Evolutionary conservation across 2,888 invertebrate genomes (phyloP), one percentile per base, ranked within the genome.

Genomic region (Colletes collaris): DNA sequence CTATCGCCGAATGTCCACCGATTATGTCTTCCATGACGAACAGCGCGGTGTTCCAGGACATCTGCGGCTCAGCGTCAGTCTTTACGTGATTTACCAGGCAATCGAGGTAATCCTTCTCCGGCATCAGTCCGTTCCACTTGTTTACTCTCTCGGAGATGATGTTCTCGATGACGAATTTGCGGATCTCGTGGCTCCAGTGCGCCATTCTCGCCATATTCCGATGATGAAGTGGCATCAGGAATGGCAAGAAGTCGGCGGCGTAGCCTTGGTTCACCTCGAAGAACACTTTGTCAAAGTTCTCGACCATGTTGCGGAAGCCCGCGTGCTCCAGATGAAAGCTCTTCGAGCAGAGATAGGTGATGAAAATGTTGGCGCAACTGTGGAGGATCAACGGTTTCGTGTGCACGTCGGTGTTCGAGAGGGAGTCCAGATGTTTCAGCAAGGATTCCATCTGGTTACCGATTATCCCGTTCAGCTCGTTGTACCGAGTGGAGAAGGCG

Each of bases 211-310:
- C 90, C 86, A 95, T 91, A 80, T 95, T 94, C 2, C 92, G 89
- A 7, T 89, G 87, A 82, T 95, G 94, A 1, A 95, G 90, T 0
- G 95, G 95, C 88, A 94, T 91, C n/a, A 96, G 87, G 87, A 94
- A 94, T 0, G 96, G 96, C 64, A 96, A 91, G 82, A 96, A 96
- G 87, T 96, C 96, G 0, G 95, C 95, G 0, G 95, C 95, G 89
- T 95, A 95, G 1, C 95, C 95, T 90, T 95, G 95, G 90, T 96
- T 96, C 7, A 96, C 95, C 89, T 96, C 95, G 91, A 94, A 95
- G 90, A 96, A 96, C 60, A 96, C 94, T 53, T 94, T 94, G 88
- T 96, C 96, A 87, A 95, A 96, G 84, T 94, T 94, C 35, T 92
- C 88, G 0, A 95, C 91, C 91, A 95, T 94, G 40, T 92, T 88